Base-by-base conservation (phyloP, 2,113 vertebrate genomes). In the Lucifuga dentata region DNA sequence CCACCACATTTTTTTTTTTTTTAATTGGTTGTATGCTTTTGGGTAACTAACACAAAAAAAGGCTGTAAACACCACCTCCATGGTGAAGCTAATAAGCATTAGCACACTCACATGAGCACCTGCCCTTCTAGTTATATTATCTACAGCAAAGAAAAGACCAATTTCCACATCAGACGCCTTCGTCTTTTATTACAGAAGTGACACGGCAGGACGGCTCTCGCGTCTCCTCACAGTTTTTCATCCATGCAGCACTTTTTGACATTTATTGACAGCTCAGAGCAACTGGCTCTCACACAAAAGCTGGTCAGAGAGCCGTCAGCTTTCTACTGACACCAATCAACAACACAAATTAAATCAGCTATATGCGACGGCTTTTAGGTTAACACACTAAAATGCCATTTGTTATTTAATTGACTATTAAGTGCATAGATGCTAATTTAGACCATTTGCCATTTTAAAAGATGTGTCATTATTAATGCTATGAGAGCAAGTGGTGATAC, bases 401-500 rank as follows among this genome's bases (percentile, higher is more conserved):
- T 55, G 59, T 44, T 39, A 74, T 50, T 24, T 26, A 68, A 36
- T 13, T 17, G 24, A 61, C 1, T 29, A 36, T 13, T 55, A 50
- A 70, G 75, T 33, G 16, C 19, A 48, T 16, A 20, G n/a, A 10
- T 21, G 35, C 32, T 35, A 24, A 32, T 17, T 43, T 16, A 17
- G 40, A n/a, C 16, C 26, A 5, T 43, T 43, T 43, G 40, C 40
- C 40, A 43, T 71, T 59, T 36, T 11, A 29, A 69, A 70, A 10
- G 36, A 40, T 10, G 15, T 55, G 23, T 39, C 20, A 59, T 43
- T n/a, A 48, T 45, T 72, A n/a, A 19, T 12, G 50, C 46, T 55
- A 64, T 35, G 53, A 59, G 26, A 76, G 17, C 32, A 36, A 11
- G 63, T 39, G n/a, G 57, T n/a, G 11, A 84, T n/a, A 49, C 15